phyloP scores from a whole-genome alignment of 2,113 vertebrate species.

The Capra hircus region DNA sequence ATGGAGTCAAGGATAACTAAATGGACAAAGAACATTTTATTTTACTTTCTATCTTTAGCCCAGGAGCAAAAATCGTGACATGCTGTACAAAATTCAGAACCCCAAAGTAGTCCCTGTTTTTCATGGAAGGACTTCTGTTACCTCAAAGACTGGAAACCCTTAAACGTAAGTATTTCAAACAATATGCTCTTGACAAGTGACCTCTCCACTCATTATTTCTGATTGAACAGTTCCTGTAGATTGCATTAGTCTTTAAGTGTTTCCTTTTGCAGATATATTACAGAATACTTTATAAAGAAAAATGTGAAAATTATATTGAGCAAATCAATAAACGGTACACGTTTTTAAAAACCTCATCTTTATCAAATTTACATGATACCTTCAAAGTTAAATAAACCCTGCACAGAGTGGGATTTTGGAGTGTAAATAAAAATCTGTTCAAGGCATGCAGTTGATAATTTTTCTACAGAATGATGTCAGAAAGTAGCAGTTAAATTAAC shows the following conservation, averaged over 20 bases:
- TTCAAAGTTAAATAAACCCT: slow-evolving; percentile 44
- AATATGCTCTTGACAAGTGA: slow-evolving; percentile 54
- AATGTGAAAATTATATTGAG: slow-evolving; percentile 59
- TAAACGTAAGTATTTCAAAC: slow-evolving; percentile 51
- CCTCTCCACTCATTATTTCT: slow-evolving; percentile 39
- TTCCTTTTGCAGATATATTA: slow-evolving; percentile 61
- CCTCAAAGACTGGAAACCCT: slow-evolving; percentile 47
- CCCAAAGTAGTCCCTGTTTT: not conserved
- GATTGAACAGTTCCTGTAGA: slow-evolving; percentile 76
- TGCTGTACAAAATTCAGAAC: slow-evolving; percentile 52
- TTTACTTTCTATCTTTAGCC: slow-evolving; percentile 59
- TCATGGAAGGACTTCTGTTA: slow-evolving; percentile 36
- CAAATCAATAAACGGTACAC: slow-evolving; percentile 35
- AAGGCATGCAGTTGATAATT: slow-evolving; percentile 36
- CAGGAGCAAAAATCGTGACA: not conserved
- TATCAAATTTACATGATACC: slow-evolving; percentile 7
- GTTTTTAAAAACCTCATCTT: slow-evolving; percentile 38
- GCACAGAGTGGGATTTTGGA: not conserved
- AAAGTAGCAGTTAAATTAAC: slow-evolving; percentile 72
- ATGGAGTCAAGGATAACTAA: slow-evolving; percentile 61
- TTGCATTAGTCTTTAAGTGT: slow-evolving; percentile 63
- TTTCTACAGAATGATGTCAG: slow-evolving; percentile 49
- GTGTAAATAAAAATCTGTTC: slow-evolving; percentile 41
- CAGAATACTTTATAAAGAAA: slow-evolving; percentile 36
- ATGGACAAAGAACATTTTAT: slow-evolving; percentile 67